Conservation (phyloP, 2,113 vertebrate genomes). For the Halichoeres trimaculatus region DNA sequence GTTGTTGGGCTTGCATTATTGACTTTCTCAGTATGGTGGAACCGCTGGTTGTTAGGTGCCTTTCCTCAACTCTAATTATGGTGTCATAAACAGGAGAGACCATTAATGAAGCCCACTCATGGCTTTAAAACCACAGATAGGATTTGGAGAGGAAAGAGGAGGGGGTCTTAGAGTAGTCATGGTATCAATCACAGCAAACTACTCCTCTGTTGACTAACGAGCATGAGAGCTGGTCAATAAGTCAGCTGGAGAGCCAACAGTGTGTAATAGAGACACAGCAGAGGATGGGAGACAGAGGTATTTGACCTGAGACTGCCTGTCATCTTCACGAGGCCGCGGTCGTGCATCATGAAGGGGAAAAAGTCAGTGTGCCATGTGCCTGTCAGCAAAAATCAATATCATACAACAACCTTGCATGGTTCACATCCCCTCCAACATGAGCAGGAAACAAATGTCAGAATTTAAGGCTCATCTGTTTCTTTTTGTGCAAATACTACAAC, state of each 20-base stretch:
- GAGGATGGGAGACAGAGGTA: slow-evolving; percentile 82
- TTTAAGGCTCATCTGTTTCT: slow-evolving; percentile 11
- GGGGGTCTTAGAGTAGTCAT: slow-evolving; percentile 53
- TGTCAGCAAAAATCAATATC: slow-evolving; percentile 85
- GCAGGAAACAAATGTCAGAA: background rate
- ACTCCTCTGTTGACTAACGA: slow-evolving; percentile 84
- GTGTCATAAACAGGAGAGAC: slow-evolving; percentile 92
- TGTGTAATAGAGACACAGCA: slow-evolving; percentile 83
- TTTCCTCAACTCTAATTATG: slow-evolving; percentile 97
- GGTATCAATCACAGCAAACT: slow-evolving; percentile 81
- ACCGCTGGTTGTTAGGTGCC: slow-evolving; percentile 90
- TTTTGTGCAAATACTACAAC: background rate
- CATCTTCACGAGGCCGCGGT: slow-evolving; percentile 77
- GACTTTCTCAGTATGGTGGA: slow-evolving; percentile 92
- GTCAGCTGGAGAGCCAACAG: slow-evolving; percentile 87
- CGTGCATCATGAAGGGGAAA: slow-evolving; percentile 87
- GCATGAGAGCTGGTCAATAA: slow-evolving; percentile 90
- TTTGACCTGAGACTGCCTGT: slow-evolving; percentile 84
- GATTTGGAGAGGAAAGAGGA: slow-evolving; percentile 80
- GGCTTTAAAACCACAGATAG: slow-evolving; percentile 77
- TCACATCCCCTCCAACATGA: slow-evolving; percentile 13
- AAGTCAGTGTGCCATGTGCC: slow-evolving; percentile 77
- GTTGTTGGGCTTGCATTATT: slow-evolving; percentile 98
- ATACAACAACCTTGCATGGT: slow-evolving; percentile 44
- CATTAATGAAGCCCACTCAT: slow-evolving; percentile 89